These are phyloP conservation scores for Heliconius ismenius DNA, from an alignment of 2,888 invertebrate species.

Conservation along the genomic window DNA sequence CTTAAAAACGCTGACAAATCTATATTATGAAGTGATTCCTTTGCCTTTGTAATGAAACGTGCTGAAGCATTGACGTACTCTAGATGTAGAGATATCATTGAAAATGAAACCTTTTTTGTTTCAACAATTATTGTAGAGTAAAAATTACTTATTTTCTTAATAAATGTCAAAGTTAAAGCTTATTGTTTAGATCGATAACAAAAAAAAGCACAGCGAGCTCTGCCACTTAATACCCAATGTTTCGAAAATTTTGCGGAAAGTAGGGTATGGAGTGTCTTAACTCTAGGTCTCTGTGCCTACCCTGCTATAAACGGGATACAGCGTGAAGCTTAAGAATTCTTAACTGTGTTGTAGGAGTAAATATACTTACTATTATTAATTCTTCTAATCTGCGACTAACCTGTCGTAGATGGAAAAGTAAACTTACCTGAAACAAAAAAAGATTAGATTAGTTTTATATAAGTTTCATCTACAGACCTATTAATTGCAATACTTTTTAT, in stretches of 20 bases:
- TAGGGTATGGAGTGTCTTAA: background rate
- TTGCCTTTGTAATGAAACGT: background rate
- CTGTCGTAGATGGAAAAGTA: background rate
- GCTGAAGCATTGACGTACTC: background rate
- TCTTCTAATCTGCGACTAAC: background rate
- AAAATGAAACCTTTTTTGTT: background rate
- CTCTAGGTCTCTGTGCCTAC: background rate
- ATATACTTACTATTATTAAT: background rate
- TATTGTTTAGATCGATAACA: background rate
- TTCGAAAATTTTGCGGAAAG: no score
- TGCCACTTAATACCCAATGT: no score
- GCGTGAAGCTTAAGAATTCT: background rate
- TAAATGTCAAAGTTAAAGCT: background rate
- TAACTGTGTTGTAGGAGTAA: background rate
- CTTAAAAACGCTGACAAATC: background rate
- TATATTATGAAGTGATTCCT: background rate
- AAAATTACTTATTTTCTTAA: background rate
- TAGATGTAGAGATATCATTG: background rate
- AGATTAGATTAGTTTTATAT: background rate
- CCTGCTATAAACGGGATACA: background rate
- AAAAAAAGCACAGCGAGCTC: background rate
- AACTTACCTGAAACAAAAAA: conserved; percentile 25
- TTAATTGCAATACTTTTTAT: background rate
- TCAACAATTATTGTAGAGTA: background rate
- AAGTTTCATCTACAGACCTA: background rate